These are phyloP conservation scores for Heliornis fulica DNA, from an alignment of 2,113 vertebrate genomes.

Conservation along the genomic window DNA sequence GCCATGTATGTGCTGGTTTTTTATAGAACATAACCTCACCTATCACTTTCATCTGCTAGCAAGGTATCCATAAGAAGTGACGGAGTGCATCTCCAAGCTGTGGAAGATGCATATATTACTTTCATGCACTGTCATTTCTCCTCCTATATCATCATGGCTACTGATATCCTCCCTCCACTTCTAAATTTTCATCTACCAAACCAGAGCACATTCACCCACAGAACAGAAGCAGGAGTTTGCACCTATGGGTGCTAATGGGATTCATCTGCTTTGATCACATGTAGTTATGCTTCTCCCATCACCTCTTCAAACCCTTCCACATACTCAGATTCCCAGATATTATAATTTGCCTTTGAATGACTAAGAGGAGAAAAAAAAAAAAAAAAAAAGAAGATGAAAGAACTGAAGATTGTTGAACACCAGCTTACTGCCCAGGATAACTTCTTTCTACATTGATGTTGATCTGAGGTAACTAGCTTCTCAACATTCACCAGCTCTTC, in stretches of 20 bases:
- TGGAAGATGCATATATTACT: not conserved
- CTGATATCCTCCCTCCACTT: not conserved
- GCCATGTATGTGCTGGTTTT: not conserved
- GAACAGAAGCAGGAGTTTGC: not conserved
- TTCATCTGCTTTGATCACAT: not conserved
- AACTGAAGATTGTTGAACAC: not conserved
- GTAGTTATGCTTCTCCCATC: not conserved
- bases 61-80: slow-evolving; percentile 34
- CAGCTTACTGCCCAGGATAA: not conserved
- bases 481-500: not conserved
- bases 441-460: not conserved
- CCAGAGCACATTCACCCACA: not conserved
- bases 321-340: not conserved
- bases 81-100: not conserved
- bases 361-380: not conserved
- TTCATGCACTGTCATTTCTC: slow-evolving; percentile 10
- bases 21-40: slow-evolving; percentile 11
- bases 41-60: slow-evolving; percentile 50
- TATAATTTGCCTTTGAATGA: not conserved
- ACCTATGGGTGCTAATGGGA: not conserved
- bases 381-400: not conserved
- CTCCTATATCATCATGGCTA: not conserved
- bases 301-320: not conserved
- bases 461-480: not conserved
- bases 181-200: not conserved